Evolutionary conservation across 2,113 vertebrate species (phyloP).

Genomic region (Tyto alba): DNA sequence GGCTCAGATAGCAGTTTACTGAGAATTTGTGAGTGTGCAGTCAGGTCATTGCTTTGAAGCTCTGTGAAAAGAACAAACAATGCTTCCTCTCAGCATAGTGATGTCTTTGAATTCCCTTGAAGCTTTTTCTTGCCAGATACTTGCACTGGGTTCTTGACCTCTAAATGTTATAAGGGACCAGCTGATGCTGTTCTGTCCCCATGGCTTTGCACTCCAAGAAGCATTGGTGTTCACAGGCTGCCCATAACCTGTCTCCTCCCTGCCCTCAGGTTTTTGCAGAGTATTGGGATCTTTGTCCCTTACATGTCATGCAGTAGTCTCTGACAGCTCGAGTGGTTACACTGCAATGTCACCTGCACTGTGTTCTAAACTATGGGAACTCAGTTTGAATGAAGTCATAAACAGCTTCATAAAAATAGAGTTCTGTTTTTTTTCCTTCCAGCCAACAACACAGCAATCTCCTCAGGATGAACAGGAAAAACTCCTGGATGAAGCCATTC

Average conservation of each 20-base stretch:
- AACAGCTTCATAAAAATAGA: neutral
- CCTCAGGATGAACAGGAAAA: conserved; percentile 99
- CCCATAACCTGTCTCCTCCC: neutral
- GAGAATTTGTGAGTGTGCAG: neutral
- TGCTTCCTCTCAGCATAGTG: neutral
- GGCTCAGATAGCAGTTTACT: neutral
- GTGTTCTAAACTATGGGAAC: neutral
- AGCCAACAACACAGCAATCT: conserved; percentile 96
- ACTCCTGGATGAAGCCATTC: conserved; percentile 95
- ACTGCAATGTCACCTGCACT: neutral
- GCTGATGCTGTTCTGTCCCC: neutral
- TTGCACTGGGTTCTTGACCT: neutral
- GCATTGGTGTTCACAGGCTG: neutral
- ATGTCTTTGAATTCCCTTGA: neutral
- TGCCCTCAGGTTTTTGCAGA: neutral
- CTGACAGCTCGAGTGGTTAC: neutral
- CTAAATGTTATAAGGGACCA: neutral
- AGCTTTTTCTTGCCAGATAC: neutral
- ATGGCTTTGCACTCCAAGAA: neutral
- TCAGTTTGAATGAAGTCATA: neutral
- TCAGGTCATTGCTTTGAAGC: neutral
- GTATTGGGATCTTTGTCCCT: neutral
- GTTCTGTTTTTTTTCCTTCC: neutral
- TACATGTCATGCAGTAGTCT: neutral
- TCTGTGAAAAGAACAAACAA: neutral